Percentiles rank a stretch among this genome's conserved stretches.
phyloP scores from a whole-genome alignment of 2,888 invertebrate species.

The Eustalomyia histrio region DNA sequence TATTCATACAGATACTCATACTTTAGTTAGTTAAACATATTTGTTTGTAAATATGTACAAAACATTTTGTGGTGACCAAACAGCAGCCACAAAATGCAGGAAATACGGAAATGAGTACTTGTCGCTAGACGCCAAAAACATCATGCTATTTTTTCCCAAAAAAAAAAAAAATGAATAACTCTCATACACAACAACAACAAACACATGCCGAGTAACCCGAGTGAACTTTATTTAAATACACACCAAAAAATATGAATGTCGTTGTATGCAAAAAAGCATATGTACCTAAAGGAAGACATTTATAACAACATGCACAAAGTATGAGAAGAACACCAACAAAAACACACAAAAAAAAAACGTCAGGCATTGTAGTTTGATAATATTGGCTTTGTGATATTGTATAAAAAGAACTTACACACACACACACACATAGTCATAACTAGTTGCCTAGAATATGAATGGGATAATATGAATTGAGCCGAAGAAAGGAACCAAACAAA shows the following conservation, averaged over 20 bases:
- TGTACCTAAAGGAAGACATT: conserved; percentile 56
- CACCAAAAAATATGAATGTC: conserved; percentile 48
- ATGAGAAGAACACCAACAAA: not conserved
- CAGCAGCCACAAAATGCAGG: conserved; percentile 66
- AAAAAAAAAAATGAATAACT: not conserved
- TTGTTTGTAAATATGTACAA: conserved; percentile 52
- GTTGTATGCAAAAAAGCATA: conserved; percentile 43
- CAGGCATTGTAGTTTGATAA: conserved; percentile 13
- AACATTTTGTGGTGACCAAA: conserved; percentile 65
- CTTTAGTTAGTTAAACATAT: not conserved
- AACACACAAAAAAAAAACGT: conserved; percentile 2
- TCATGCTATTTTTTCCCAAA: conserved; percentile 45
- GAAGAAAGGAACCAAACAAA: conserved; percentile 5
- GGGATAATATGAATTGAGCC: conserved; percentile 18
- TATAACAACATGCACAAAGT: conserved; percentile 13
- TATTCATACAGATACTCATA: not conserved
- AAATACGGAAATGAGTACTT: conserved; percentile 67
- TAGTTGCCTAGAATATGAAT: not conserved
- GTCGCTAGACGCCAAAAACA: conserved; percentile 66
- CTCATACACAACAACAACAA: not conserved
- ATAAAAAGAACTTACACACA: conserved; percentile 5
- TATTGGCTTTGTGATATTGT: conserved; percentile 2
- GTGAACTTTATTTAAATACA: conserved; percentile 1
- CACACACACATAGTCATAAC: not conserved
- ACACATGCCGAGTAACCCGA: conserved; percentile 22